Percentiles rank a stretch among this genome's conserved stretches.
phyloP scores from a whole-genome alignment of 2,797 vertebrate genomes.

The Acipenser oxyrinchus region DNA sequence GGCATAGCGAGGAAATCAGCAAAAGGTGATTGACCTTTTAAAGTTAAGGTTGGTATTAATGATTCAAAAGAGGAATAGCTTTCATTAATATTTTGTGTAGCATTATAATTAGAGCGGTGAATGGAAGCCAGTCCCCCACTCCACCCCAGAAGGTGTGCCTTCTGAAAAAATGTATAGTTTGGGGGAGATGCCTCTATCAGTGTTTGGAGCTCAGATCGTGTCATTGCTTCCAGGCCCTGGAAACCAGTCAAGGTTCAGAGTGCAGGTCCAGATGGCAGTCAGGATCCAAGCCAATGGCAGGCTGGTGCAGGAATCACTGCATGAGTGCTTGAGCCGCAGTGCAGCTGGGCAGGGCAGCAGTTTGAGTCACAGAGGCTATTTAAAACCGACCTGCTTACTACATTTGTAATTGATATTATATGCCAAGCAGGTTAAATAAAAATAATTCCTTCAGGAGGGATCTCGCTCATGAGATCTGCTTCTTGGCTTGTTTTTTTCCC shows the following conservation, averaged over 20 bases:
- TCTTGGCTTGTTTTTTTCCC: too few relatives aligned
- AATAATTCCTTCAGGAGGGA: not conserved
- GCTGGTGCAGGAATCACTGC: not conserved
- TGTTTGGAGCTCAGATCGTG: not conserved
- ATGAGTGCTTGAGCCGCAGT: not conserved
- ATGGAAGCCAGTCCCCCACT: not conserved
- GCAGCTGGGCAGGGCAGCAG: not conserved
- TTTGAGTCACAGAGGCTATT: too few relatives aligned
- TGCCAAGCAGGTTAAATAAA: not conserved
- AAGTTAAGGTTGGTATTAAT: too few relatives aligned
- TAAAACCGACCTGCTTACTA: not conserved
- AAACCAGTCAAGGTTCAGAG: not conserved
- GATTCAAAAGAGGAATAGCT: constrained; percentile 9
- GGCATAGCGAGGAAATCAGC: too few relatives aligned
- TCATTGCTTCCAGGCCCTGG: not conserved
- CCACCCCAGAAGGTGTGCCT: too few relatives aligned
- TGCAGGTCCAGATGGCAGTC: not conserved
- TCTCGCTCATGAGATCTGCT: not conserved
- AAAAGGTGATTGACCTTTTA: too few relatives aligned
- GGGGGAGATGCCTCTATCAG: not conserved
- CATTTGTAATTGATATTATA: not conserved
- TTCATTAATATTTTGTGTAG: not conserved
- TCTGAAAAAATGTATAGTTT: not conserved
- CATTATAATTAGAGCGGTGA: not conserved
- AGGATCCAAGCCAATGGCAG: not conserved